These are phyloP conservation scores for Bombyx mandarina DNA, from an alignment of 1,140 invertebrate species.

Conservation along the genomic window DNA sequence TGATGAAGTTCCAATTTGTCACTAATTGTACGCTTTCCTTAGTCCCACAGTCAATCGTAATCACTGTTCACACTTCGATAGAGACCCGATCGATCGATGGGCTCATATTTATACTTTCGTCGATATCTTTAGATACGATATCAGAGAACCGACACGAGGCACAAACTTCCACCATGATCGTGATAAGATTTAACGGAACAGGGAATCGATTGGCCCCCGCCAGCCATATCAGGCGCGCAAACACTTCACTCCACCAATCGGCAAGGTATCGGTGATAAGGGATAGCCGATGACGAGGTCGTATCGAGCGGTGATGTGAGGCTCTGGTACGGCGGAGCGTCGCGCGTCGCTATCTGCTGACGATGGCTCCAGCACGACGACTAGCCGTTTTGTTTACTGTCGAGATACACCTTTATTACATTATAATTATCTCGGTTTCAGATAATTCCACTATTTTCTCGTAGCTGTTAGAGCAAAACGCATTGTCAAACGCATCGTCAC, in stretches of 20 bases:
- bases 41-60: conserved; percentile 32
- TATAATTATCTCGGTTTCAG: conserved; percentile 52
- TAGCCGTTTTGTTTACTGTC: conserved; percentile 45
- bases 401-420: conserved; percentile 61
- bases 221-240: conserved; percentile 49
- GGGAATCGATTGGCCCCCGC: conserved; percentile 61
- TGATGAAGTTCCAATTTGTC: conserved; percentile 8
- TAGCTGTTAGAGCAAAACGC: background rate
- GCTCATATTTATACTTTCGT: conserved; percentile 68
- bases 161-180: conserved; percentile 61
- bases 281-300: conserved; percentile 9
- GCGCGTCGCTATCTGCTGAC: conserved; percentile 39
- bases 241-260: conserved; percentile 63
- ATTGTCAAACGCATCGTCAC: too few species aligned
- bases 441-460: conserved; percentile 48
- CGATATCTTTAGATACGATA: conserved; percentile 65
- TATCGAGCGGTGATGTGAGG: conserved; percentile 5
- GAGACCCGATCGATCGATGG: conserved; percentile 66
- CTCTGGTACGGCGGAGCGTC: background rate
- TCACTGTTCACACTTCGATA: conserved; percentile 60
- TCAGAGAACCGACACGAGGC: conserved; percentile 55
- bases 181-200: conserved; percentile 57
- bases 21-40: conserved; percentile 15
- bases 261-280: conserved; percentile 46
- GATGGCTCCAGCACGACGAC: conserved; percentile 36